Evolutionary conservation across 2,113 vertebrate species (phyloP).

Genomic region (Paraplagusia blochii): DNA sequence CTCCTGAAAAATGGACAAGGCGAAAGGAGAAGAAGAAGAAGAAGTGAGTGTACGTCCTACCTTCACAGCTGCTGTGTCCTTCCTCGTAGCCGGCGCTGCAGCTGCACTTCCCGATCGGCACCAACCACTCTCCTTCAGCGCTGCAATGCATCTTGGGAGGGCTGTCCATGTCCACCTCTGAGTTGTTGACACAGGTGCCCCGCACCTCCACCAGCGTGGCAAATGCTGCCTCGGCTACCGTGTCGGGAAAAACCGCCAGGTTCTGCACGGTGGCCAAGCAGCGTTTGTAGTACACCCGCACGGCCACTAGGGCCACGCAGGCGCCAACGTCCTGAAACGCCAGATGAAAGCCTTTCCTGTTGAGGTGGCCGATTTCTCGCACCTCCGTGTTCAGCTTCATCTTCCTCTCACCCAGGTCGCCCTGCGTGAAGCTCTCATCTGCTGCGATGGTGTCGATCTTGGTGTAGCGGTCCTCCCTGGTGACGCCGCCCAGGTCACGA

Average conservation of each 20-base stretch:
- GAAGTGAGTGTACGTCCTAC: too few relatives aligned
- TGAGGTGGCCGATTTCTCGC: constrained; percentile 91
- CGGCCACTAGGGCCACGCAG: constrained; percentile 92
- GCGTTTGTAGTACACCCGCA: constrained; percentile 94
- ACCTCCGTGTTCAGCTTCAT: constrained; percentile 98
- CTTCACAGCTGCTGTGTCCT: constrained; percentile 89
- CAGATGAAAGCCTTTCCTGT: constrained; percentile 90
- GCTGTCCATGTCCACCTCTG: constrained; percentile 84
- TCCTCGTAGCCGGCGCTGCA: constrained; percentile 95
- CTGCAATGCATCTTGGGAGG: constrained; percentile 97
- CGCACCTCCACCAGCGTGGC: constrained; percentile 92
- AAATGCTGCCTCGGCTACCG: constrained; percentile 88
- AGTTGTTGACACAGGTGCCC: constrained; percentile 88
- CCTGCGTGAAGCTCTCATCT: constrained; percentile 96
- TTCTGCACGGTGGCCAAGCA: constrained; percentile 87
- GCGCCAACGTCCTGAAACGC: constrained; percentile 96
- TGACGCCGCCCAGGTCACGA: constrained; percentile 76
- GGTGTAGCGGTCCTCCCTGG: constrained; percentile 80
- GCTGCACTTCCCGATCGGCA: constrained; percentile 92
- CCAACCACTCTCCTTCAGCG: constrained; percentile 94
- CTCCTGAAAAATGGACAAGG: too few relatives aligned
- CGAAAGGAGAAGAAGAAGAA: too few relatives aligned
- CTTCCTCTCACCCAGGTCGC: constrained; percentile 92
- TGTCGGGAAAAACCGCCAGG: constrained; percentile 89
- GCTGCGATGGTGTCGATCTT: constrained; percentile 97